Conservation (phyloP, 2,113 vertebrate genomes). For the Orcinus orca region DNA sequence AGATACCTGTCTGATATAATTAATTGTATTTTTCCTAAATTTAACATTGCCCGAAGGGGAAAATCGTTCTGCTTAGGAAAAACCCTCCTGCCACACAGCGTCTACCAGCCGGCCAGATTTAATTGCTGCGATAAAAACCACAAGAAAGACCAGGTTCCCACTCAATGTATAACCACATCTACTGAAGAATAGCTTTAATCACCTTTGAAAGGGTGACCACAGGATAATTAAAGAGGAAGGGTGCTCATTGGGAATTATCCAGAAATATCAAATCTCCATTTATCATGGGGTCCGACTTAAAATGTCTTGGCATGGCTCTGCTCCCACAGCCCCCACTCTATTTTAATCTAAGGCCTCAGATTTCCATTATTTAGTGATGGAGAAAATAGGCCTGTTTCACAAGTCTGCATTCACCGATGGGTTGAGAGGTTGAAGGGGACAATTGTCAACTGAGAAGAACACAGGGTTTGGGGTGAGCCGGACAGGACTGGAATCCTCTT, state of each 20-base stretch:
- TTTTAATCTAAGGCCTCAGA: conserved; percentile 54
- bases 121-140: conserved; percentile 96
- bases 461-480: rapidly evolving
- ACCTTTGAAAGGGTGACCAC: conserved; percentile 94
- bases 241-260: conserved; percentile 86
- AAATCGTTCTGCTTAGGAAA: conserved; percentile 88
- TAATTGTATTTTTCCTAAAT: conserved; percentile 97
- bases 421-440: neutral
- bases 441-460: rapidly evolving
- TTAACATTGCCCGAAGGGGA: conserved; percentile 91
- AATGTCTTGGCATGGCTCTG: conserved; percentile 75
- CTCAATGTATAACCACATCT: conserved; percentile 95
- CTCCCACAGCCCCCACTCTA: conserved; percentile 46
- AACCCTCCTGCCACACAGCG: conserved; percentile 94
- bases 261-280: conserved; percentile 87
- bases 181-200: conserved; percentile 92
- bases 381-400: neutral
- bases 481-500: neutral
- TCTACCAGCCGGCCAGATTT: conserved; percentile 91
- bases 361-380: conserved; percentile 1
- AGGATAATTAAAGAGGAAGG: conserved; percentile 97
- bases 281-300: conserved; percentile 81
- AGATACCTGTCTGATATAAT: conserved; percentile 94
- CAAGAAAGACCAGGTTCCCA: conserved; percentile 97
- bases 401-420: neutral